Percentiles rank a stretch among this genome's conserved stretches.
Conservation (phyloP, 2,888 invertebrate species). For the Drosophila paramelanica region DNA sequence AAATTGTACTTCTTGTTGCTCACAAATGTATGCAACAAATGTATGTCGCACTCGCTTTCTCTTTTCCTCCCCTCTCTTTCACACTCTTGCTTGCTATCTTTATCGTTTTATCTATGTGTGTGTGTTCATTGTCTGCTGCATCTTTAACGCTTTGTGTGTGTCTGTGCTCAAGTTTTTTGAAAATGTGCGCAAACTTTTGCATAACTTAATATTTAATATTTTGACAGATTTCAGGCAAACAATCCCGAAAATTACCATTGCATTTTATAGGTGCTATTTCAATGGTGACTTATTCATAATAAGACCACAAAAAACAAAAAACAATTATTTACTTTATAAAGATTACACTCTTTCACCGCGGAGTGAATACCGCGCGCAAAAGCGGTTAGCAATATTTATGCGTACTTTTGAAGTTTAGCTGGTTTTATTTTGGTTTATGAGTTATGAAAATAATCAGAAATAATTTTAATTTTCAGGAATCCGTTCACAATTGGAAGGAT, state of each 20-base stretch:
- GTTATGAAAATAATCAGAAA: no score
- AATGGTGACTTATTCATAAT: neutral
- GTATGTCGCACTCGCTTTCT: conserved; percentile 32
- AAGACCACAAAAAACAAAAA: neutral
- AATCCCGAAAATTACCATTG: no score
- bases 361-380: no score
- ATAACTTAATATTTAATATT: conserved; percentile 25
- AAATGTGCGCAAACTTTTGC: conserved; percentile 47
- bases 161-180: conserved; percentile 33
- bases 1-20: conserved; percentile 56
- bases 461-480: no score
- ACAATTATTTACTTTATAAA: neutral
- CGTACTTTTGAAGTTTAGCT: no score
- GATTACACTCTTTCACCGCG: no score
- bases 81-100: no score
- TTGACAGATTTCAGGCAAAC: neutral
- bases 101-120: conserved; percentile 3
- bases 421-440: no score
- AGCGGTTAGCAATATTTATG: no score
- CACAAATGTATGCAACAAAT: conserved; percentile 69
- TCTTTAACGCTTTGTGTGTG: conserved; percentile 14
- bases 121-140: conserved; percentile 19
- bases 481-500: no score
- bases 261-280: no score
- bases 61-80: neutral